Evolutionary conservation across 1,140 invertebrate species (phyloP).

Genomic region (Zelostemma sp.): DNA sequence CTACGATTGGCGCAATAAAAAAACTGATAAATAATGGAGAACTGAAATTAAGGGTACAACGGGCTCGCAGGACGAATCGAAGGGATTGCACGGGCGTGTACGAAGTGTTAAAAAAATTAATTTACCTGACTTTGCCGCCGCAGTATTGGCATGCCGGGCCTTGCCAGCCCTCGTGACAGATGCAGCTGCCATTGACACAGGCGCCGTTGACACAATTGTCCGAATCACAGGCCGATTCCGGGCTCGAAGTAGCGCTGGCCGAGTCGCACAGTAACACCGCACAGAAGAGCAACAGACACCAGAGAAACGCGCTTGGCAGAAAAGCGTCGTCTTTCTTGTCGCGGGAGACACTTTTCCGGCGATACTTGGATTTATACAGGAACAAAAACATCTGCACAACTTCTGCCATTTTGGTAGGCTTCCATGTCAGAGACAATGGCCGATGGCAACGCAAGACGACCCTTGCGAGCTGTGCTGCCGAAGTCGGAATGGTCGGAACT

Average conservation of each 20-base stretch:
- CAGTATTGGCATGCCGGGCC: constrained; percentile 89
- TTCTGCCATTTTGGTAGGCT: constrained; percentile 79
- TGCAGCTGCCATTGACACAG: constrained; percentile 87
- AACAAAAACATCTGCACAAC: constrained; percentile 86
- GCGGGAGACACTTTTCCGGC: constrained; percentile 74
- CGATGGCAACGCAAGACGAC: constrained; percentile 55
- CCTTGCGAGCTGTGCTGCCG: constrained; percentile 11
- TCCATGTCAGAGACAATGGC: constrained; percentile 69
- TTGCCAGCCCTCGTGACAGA: constrained; percentile 92
- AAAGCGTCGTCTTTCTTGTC: constrained; percentile 20
- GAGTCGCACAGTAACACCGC: constrained; percentile 43
- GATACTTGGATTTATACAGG: constrained; percentile 85
- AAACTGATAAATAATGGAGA: too few species aligned
- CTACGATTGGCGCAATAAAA: too few species aligned
- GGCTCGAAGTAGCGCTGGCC: constrained; percentile 39
- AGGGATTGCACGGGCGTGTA: neutral
- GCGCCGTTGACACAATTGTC: constrained; percentile 78
- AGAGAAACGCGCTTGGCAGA: constrained; percentile 33
- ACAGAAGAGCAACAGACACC: constrained; percentile 31
- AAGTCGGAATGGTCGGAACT: constrained; percentile 20
- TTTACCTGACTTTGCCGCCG: constrained; percentile 92
- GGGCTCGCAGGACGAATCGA: too few species aligned
- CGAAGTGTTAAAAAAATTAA: too few species aligned
- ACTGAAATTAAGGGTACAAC: too few species aligned
- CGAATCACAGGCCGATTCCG: constrained; percentile 60